Evolutionary conservation across 2,888 invertebrate genomes (phyloP), one percentile per base, ranked within the genome.

Genomic region (Spodoptera littoralis): DNA sequence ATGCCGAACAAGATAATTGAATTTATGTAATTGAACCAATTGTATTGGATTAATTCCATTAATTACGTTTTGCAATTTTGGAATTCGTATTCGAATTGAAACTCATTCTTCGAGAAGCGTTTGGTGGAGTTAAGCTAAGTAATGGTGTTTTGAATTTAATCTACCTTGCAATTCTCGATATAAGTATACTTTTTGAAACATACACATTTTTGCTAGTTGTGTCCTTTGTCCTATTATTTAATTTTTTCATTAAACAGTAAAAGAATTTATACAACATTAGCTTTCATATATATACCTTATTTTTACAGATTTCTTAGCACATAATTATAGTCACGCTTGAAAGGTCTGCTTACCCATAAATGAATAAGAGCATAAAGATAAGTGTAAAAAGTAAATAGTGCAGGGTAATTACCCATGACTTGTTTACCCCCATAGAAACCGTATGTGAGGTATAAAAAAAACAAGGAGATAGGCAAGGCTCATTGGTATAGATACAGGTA

Each of bases 321-420:
- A 6, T 56, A 36, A 36, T 36, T 36, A 53, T 0, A 53, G 67
- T 60, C 42, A 60, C 27, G 50, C 44, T 42, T 57, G 53, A 54
- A 65, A 60, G 13, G 45, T 6, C 51, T 67, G 57, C 68, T 42
- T 48, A 67, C 70, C 67, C 36, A 47, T 51, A 57, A 72, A 67
- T 51, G n/a, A 48, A 57, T 41, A 67, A 60, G 61, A 70, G 60
- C 73, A 57, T 73, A 67, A 67, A 54, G 50, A 54, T 66, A 65
- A 44, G 49, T 49, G 43, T 43, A 65, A 43, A 50, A 50, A 50
- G 61, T 49, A 65, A 72, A 70, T 52, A 60, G 27, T 45, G 1
- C 13, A 11, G 18, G 41, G 44, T 64, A 61, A 62, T 64, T 77
- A 54, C 55, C 54, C 64, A 50, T 62, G 66, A 71, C 50, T 13